Base-by-base conservation (phyloP, 2,888 invertebrate genomes). In the Ormyrus rosae region DNA sequence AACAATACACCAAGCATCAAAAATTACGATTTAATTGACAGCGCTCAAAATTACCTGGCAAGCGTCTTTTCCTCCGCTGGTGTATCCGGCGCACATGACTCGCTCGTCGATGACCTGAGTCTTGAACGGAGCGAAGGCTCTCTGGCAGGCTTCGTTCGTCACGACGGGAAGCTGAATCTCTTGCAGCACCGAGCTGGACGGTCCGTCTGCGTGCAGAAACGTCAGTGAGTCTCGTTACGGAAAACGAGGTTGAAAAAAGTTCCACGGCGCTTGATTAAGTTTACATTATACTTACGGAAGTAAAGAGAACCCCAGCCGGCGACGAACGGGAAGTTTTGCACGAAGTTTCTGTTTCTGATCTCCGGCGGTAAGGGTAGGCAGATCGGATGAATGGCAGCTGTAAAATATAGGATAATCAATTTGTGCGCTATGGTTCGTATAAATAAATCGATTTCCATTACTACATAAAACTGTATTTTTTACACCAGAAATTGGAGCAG, bases 291-390 rank as follows among this genome's bases (percentile, higher is more conserved):
- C 95, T 94, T 92, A 96, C 96, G 93, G 89, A 93, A 95, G 83
- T 91, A 89, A 0, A 93, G 91, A 8, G 95, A 92, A 11, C 97
- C 97, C 96, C 97, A 97, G 34, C 97, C 97, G 46, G 96, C 96
- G 5, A 97, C 93, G 86, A 95, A 94, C 0, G 96, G 95, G 82
- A 91, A 92, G 79, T 92, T 92, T 84, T 92, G 92, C 45, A 92
- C 93, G 85, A 93, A 95, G 11, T 91, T 91, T 65, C 91, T 92
- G 0, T 92, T 88, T 64, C 93, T 91, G 61, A 95, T 86, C 5
- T 92, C 91, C 0, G 91, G 89, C 9, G 91, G 89, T 11, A 91
- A 88, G 0, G 97, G 97, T 65, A 97, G 91, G 88, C 97, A 97
- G 83, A 97, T 94, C 0, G 96, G 96, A 82, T 91, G 92, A 74